Evolutionary conservation across 35 echinoderm and acorn worm species (phyloP).

Genomic region (Eucidaris tribuloides): DNA sequence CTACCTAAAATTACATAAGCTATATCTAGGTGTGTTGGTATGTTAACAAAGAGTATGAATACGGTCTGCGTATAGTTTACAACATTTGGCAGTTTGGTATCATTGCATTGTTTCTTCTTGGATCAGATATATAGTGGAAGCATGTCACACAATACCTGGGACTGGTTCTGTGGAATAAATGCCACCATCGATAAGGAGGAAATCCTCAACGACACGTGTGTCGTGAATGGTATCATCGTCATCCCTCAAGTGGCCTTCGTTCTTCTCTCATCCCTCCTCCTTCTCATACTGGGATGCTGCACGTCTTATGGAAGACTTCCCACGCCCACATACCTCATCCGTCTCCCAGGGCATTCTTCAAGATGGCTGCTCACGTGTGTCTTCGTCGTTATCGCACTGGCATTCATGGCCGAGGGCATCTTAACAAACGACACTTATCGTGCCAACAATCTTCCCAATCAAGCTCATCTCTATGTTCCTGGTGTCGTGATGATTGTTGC

Average conservation of each 20-base stretch:
- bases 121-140: no score
- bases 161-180: slow-evolving; percentile 63
- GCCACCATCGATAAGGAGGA: slow-evolving; percentile 10
- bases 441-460: slow-evolving; percentile 16
- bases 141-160: no score
- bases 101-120: no score
- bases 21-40: no score
- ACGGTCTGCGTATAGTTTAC: no score
- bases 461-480: slow-evolving; percentile 68
- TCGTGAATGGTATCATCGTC: slow-evolving; percentile 59
- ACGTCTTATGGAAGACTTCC: neutral
- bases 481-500: slow-evolving; percentile 21
- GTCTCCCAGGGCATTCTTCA: slow-evolving; percentile 71
- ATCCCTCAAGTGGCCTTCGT: slow-evolving; percentile 62
- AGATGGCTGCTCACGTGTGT: slow-evolving; percentile 45
- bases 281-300: slow-evolving; percentile 40
- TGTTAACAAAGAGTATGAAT: no score
- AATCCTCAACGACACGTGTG: slow-evolving; percentile 78
- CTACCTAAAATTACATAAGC: no score
- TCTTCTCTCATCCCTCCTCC: slow-evolving; percentile 49
- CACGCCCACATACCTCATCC: slow-evolving; percentile 40
- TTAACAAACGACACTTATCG: slow-evolving; percentile 46
- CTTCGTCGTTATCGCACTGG: slow-evolving; percentile 23
- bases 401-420: slow-evolving; percentile 45
- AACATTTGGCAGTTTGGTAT: no score